Conservation (phyloP, 2,888 invertebrate species). For the Aleiodes leptofemur region DNA sequence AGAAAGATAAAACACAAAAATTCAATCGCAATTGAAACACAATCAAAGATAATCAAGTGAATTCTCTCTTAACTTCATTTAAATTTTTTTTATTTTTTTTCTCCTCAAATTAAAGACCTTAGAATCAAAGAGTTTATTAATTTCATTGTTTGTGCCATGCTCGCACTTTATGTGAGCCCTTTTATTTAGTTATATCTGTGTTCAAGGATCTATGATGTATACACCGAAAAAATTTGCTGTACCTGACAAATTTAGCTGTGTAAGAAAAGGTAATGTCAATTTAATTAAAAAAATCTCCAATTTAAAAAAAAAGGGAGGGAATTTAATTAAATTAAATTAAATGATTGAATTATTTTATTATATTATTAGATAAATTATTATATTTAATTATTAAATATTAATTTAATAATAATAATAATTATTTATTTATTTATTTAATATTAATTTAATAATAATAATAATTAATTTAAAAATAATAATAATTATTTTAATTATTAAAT, state of each 20-base stretch:
- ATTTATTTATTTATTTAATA: too few species aligned
- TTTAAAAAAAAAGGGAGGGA: too few species aligned
- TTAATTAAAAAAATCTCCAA: conserved; percentile 59
- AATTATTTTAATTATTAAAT: too few species aligned
- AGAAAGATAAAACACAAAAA: not conserved
- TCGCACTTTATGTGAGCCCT: conserved; percentile 64
- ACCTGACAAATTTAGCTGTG: conserved; percentile 66
- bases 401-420: too few species aligned
- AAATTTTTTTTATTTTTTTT: not conserved
- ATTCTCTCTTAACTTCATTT: not conserved
- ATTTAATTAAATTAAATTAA: not conserved
- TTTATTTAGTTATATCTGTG: conserved; percentile 62
- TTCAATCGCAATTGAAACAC: not conserved
- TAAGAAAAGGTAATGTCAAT: conserved; percentile 66
- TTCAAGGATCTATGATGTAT: conserved; percentile 69
- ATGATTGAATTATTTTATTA: too few species aligned
- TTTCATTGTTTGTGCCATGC: conserved; percentile 63
- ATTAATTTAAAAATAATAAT: too few species aligned
- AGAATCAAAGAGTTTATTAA: not conserved
- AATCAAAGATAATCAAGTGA: not conserved
- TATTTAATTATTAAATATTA: too few species aligned
- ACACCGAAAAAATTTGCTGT: conserved; percentile 65
- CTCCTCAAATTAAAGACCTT: not conserved
- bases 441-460: too few species aligned
- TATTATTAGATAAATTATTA: too few species aligned